Base-by-base conservation (phyloP, 2,113 vertebrate species). In the Lycocorax pyrrhopterus region DNA sequence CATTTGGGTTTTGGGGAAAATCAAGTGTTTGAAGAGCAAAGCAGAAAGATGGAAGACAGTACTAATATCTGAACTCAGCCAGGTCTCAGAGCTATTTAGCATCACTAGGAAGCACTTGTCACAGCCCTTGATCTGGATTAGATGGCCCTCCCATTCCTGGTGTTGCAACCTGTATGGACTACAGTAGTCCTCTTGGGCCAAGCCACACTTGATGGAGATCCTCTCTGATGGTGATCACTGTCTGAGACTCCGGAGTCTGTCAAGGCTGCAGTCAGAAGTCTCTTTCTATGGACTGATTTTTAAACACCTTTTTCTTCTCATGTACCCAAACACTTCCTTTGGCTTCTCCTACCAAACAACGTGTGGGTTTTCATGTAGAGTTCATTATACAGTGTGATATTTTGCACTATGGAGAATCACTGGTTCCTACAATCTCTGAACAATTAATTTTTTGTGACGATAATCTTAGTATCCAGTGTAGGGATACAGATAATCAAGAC, bases 101-200 rank as follows among this genome's bases (percentile, higher is more conserved):
- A 78, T 37, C n/a, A 13, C 8, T 22, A 44, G 27, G 25, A 85
- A 79, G 6, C 7, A n/a, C 43, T 75, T 67, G 18, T 75, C 5
- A 6, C 32, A 56, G 69, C 18, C 32, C 22, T 72, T 68, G n/a
- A 35, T 6, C 22, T 68, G 35, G 30, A 41, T 72, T 71, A 29
- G 30, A 68, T 32, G 32, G 19, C 20, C 4, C 4, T 76, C 30
- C 23, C n/a, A 8, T 41, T 77, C 46, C 30, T 29, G 13, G 8
- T 67, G 25, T 52, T 73, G 35, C 25, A 44, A 7, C 7, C 37
- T 44, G 9, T 46, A 51, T 7, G 13, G 41, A 51, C 46, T 41
- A 17, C 37, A 3, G 1, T 0, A 2, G 13, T 58, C 33, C 12
- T 82, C 39, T 41, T 68, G 23, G n/a, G 27, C 21, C 2, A 1